These are phyloP conservation scores for Arctocebus calabarensis DNA, from an alignment of 2,797 vertebrate species.

Conservation along the genomic window DNA sequence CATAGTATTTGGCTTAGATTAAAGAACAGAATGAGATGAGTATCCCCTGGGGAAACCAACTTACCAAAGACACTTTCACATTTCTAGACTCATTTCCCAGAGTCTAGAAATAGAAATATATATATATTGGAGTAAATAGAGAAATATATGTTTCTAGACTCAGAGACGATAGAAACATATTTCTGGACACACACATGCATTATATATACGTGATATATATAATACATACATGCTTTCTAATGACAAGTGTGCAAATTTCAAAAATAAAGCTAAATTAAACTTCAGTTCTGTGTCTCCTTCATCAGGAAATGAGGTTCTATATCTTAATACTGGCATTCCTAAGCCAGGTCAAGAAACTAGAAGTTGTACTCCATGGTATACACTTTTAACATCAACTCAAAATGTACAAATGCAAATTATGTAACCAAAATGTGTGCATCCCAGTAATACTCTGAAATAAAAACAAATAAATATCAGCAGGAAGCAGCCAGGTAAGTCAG, in stretches of 20 bases:
- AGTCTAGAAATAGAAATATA: neutral
- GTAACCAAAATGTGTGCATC: too few relatives aligned
- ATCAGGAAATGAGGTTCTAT: neutral
- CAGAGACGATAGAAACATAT: neutral
- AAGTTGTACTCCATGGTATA: neutral
- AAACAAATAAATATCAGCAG: too few relatives aligned
- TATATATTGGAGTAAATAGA: neutral
- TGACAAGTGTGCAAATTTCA: neutral
- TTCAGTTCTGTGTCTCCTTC: neutral
- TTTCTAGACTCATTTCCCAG: neutral
- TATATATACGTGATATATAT: neutral
- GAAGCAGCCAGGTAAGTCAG: too few relatives aligned
- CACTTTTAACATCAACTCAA: too few relatives aligned
- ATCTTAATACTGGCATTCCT: neutral
- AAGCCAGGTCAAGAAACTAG: conserved; percentile 1
- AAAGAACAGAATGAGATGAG: conserved; percentile 43
- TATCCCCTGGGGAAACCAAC: neutral
- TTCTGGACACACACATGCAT: neutral
- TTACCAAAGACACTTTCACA: neutral
- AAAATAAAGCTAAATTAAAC: conserved; percentile 52
- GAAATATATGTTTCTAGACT: neutral
- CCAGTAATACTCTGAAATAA: too few relatives aligned
- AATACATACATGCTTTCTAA: neutral
- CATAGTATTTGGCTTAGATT: conserved; percentile 31
- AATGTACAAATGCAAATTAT: too few relatives aligned